phyloP scores from a whole-genome alignment of 1,140 invertebrate species.

The Drosophila insularis region DNA sequence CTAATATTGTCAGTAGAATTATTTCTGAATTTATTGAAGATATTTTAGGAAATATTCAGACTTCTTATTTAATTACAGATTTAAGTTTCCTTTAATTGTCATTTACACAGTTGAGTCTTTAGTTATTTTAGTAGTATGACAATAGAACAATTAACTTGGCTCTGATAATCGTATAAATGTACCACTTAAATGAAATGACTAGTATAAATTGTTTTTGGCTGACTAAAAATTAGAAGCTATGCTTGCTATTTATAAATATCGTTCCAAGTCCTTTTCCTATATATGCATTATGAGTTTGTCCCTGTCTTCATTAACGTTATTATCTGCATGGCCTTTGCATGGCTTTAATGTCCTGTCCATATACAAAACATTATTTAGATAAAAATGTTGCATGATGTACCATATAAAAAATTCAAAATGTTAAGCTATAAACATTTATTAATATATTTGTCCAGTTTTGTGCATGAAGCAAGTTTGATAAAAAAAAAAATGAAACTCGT shows the following conservation, averaged over 20 bases:
- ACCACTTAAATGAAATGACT: too few species aligned
- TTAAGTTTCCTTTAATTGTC: too few species aligned
- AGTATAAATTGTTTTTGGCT: too few species aligned
- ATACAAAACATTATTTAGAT: slow-evolving; percentile 16
- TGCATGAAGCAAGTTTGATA: slow-evolving; percentile 1
- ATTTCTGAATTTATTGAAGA: too few species aligned
- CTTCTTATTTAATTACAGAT: too few species aligned
- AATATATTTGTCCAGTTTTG: slow-evolving; percentile 5
- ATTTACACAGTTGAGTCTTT: too few species aligned
- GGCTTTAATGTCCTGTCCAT: slow-evolving; percentile 55
- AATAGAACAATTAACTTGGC: too few species aligned
- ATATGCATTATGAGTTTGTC: slow-evolving; percentile 25
- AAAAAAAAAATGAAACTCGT: neutral
- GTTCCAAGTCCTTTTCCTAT: neutral
- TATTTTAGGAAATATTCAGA: too few species aligned
- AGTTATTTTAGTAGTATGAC: too few species aligned
- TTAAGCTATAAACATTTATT: slow-evolving; percentile 7
- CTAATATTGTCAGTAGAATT: too few species aligned
- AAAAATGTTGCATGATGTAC: slow-evolving; percentile 35
- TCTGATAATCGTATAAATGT: too few species aligned
- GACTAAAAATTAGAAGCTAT: too few species aligned
- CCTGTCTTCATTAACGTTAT: slow-evolving; percentile 33
- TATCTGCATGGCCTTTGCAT: slow-evolving; percentile 59
- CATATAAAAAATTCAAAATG: neutral
- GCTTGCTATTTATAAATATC: neutral